Evolutionary conservation across 2,797 vertebrate genomes (phyloP), one percentile per base, ranked within the genome.

Genomic region (Falco columbarius): DNA sequence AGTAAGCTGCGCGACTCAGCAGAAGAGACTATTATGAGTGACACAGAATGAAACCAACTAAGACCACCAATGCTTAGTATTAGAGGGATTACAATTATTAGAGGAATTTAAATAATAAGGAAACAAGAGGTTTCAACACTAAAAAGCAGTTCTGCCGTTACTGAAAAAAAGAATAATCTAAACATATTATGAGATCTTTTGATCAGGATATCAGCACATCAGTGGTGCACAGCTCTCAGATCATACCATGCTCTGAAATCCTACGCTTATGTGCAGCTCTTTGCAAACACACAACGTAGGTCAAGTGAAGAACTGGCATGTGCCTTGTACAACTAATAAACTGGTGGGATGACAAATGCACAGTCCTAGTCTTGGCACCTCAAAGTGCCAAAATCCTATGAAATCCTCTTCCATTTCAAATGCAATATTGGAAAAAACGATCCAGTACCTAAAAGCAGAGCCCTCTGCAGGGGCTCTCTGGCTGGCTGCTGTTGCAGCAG

Each of bases 281-380:
- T 66, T 76, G 29, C 46, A 86, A 80, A 86, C 15, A 51, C 20
- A 26, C 0, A 1, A 49, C 0, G 0, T 3, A 30, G 1, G 2
- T 29, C 34, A 73, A 70, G 44, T 15, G 38, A 74, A 14, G 44
- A 89, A 55, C 59, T 17, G 49, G 23, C 1, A 1, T 7, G 21
- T n/a, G 40, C 52, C 46, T 89, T 66, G 51, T 66, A 40, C 58
- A 81, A 9, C 46, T 71, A 4, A 4, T 7, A 61, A 44, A 51
- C 34, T 58, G 36, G 22, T 55, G 34, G 14, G 67, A 61, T 23
- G 32, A 55, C 58, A 86, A 92, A 84, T 19, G 38, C 29, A 58
- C 19, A 12, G 23, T 47, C 66, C 34, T 62, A 82, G 40, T 6
- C 54, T 74, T 40, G 40, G 40, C 40, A n/a, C 40, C 26, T 14